A percentile compares a stretch with the other conserved stretches of the same genome.
These are phyloP conservation scores for Amphipoea oculea DNA, from an alignment of 2,888 invertebrate species.

Conservation along the genomic window DNA sequence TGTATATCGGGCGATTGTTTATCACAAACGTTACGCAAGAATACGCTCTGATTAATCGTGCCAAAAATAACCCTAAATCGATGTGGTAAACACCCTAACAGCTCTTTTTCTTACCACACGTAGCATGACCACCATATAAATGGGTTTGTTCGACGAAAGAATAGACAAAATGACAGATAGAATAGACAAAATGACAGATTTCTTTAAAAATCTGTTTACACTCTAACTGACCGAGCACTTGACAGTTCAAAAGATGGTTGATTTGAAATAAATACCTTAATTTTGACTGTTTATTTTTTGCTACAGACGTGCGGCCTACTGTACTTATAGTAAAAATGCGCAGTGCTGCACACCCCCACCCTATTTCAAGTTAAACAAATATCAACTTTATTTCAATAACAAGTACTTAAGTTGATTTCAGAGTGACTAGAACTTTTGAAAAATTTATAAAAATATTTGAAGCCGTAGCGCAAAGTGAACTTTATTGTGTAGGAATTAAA, in stretches of 20 bases:
- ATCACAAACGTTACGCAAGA: conserved; percentile 45
- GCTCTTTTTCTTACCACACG: background rate
- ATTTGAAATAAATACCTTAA: background rate
- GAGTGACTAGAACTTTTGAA: too few species aligned
- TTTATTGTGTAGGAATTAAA: too few species aligned
- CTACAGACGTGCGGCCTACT: background rate
- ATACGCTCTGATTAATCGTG: conserved; percentile 44
- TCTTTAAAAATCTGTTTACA: background rate
- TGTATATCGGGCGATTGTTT: conserved; percentile 55
- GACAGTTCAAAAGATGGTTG: background rate
- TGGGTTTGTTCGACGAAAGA: too few species aligned
- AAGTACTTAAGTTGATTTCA: too few species aligned
- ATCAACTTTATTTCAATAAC: too few species aligned
- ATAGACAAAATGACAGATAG: too few species aligned
- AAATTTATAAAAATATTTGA: too few species aligned
- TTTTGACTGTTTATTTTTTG: background rate
- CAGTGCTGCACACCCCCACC: too few species aligned
- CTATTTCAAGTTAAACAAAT: too few species aligned
- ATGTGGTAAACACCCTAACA: conserved; percentile 31
- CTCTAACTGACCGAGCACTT: background rate
- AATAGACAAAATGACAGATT: too few species aligned
- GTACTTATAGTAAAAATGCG: background rate
- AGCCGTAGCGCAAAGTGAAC: too few species aligned
- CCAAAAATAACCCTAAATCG: conserved; percentile 39
- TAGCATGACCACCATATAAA: too few species aligned